These are phyloP conservation scores for Heliconius hermathena DNA, from an alignment of 1,140 invertebrate species.

Conservation along the genomic window DNA sequence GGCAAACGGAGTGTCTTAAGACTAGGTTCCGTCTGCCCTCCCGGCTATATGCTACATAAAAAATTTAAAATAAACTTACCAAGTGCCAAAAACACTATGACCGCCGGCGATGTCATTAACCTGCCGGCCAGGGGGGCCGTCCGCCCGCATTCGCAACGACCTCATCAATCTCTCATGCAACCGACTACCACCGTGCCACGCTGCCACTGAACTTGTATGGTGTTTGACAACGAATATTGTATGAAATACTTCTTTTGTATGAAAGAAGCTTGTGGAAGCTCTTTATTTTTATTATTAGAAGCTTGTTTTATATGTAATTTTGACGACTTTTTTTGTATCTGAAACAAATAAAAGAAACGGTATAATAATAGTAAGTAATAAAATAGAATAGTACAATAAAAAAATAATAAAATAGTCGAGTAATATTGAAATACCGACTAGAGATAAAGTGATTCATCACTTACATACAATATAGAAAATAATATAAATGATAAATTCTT, in stretches of 20 bases:
- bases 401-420: no score
- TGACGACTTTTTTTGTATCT: not conserved
- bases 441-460: no score
- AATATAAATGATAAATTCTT: no score
- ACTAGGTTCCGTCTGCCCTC: no score
- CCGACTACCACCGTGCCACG: slow-evolving; percentile 21
- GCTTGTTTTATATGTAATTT: not conserved
- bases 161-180: slow-evolving; percentile 52
- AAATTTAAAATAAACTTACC: slow-evolving; percentile 46
- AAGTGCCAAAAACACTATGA: slow-evolving; percentile 57
- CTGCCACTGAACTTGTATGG: slow-evolving; percentile 1
- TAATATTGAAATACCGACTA: no score
- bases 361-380: no score
- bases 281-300: not conserved
- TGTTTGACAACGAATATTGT: not conserved
- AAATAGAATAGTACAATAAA: no score
- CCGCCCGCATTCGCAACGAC: slow-evolving; percentile 60
- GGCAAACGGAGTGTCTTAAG: no score
- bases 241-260: not conserved
- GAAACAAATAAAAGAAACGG: slow-evolving; percentile 17
- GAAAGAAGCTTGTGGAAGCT: not conserved
- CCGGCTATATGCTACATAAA: no score
- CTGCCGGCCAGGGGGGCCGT: slow-evolving; percentile 60
- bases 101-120: slow-evolving; percentile 71
- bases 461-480: no score